Conservation (phyloP, 1,140 invertebrate species). For the Thrips palmi region DNA sequence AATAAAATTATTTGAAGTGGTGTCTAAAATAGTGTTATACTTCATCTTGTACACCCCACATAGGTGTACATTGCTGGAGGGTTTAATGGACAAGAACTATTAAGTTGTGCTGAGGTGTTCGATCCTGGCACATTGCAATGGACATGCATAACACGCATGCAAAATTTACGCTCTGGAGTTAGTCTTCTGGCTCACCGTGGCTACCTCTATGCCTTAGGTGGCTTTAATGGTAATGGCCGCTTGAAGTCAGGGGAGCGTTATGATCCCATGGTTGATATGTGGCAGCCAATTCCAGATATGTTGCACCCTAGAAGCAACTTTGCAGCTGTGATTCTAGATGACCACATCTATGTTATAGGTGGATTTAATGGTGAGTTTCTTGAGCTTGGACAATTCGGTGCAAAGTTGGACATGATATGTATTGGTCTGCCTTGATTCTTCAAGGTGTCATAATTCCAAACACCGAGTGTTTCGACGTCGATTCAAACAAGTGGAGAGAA, state of each 20-base stretch:
- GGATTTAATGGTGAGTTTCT: conserved; percentile 49
- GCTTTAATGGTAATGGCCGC: conserved; percentile 54
- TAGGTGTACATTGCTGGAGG: conserved; percentile 50
- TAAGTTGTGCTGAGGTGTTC: conserved; percentile 42
- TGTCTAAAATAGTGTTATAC: not conserved
- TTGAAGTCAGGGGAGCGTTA: conserved; percentile 46
- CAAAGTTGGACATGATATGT: not conserved
- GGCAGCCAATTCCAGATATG: conserved; percentile 60
- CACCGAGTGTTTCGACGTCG: conserved; percentile 52
- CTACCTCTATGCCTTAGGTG: conserved; percentile 51
- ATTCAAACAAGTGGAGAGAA: conserved; percentile 46
- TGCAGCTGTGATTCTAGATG: conserved; percentile 57
- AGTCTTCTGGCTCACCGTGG: conserved; percentile 49
- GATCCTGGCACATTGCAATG: conserved; percentile 42
- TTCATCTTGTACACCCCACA: too few relatives aligned
- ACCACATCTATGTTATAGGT: conserved; percentile 63
- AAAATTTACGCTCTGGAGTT: conserved; percentile 54
- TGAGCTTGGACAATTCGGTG: not conserved
- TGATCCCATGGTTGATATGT: conserved; percentile 39
- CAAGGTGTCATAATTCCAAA: conserved; percentile 34
- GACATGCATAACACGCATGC: conserved; percentile 58
- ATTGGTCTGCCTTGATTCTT: not conserved
- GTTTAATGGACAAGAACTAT: conserved; percentile 50
- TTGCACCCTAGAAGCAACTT: conserved; percentile 70
- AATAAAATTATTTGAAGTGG: not conserved